Evolutionary conservation across 2,888 invertebrate species (phyloP).

Genomic region (Caradrina clavipalpis): DNA sequence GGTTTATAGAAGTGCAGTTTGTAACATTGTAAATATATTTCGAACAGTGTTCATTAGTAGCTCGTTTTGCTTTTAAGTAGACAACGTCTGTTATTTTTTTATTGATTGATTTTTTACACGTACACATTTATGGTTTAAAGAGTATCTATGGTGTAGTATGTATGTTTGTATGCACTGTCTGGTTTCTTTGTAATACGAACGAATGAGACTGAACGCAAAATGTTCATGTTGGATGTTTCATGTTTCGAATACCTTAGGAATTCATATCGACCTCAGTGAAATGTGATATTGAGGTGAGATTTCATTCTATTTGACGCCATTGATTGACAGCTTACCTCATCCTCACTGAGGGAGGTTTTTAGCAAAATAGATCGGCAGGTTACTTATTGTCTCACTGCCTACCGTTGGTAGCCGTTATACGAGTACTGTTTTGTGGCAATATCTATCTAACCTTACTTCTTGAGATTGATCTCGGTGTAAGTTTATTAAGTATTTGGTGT

Average conservation of each 20-base stretch:
- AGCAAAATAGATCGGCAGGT: no score
- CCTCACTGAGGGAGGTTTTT: no score
- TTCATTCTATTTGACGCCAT: no score
- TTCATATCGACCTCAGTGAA: neutral
- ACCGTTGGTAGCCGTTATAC: no score
- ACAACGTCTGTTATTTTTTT: constrained; percentile 73
- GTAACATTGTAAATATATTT: constrained; percentile 55
- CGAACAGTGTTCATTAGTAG: constrained; percentile 78
- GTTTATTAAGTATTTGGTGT: neutral
- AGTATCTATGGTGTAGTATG: constrained; percentile 36
- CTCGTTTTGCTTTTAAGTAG: constrained; percentile 80
- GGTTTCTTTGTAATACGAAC: constrained; percentile 21
- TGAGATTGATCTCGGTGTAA: no score
- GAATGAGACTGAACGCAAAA: neutral
- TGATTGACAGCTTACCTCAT: no score
- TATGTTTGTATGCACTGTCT: constrained; percentile 22
- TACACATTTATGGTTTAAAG: constrained; percentile 49
- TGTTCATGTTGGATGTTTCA: neutral
- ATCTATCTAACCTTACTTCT: no score
- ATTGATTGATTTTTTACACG: constrained; percentile 63
- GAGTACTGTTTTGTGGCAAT: neutral
- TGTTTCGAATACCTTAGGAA: neutral
- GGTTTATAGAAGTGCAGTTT: neutral
- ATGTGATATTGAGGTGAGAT: no score
- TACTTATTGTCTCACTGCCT: no score